Evolutionary conservation across 23 tunicate species (phyloP), one percentile per base, ranked within the genome.

Genomic region (Halocynthia aurantium): DNA sequence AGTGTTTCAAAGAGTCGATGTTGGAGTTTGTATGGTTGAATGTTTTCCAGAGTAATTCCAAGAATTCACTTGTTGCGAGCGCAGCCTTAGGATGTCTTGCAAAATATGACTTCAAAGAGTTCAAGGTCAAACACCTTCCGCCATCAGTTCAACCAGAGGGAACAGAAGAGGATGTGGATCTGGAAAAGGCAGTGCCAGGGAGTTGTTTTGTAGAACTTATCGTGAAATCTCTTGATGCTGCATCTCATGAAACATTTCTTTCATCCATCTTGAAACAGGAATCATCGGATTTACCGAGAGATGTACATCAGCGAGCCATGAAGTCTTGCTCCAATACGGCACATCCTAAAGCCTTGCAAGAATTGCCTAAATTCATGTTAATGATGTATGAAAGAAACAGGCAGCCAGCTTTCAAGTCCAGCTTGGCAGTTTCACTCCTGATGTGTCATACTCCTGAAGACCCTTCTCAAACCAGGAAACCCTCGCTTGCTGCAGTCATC

Each of bases 231-330:
- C 10, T 50, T 13, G 55, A 66, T 6, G 17, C 51, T 8, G 55
- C 50, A 18, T 53, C 77, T 15, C 83, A 76, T 61, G 61, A 82
- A 55, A 75, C 70, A 19, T 88, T 88, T 73, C 80, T 81, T 10
- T 19, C 72, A 40, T 78, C 88, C 56, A 10, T 78, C 7, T 7
- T 88, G 21, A 7, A 50, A 5, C 81, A 83, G 67, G 95, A 88
- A 79, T 71, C 84, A 8, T 40, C 73, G 58, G 69, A 74, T 67
- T 8, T 88, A 49, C 95, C 95, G 12, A 77, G 95, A 7, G 95
- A 83, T 57, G 74, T 88, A 72, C 86, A 88, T 58, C 75, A 83
- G 49, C 66, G 87, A 79, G 95, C 95, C 11, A 49, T 88, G 18
- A 64, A 53, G 10, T 80, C 95, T 6, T 72, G 75, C 55, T 55